phyloP scores from a whole-genome alignment of 2,113 vertebrate species.

The Cariama cristata region DNA sequence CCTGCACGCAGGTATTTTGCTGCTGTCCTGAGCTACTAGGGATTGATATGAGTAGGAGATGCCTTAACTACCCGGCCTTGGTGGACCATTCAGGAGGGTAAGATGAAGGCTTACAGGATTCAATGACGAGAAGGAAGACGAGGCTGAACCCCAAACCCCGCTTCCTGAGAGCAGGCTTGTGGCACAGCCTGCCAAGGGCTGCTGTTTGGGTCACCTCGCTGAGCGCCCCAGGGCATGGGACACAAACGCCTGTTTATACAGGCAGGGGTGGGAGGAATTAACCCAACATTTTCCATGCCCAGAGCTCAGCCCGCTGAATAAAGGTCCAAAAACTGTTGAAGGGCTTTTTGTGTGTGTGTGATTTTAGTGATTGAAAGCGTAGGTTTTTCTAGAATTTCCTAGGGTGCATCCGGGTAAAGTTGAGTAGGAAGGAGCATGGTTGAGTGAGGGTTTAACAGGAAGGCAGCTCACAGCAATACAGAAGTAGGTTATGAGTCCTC shows the following conservation, averaged over 20 bases:
- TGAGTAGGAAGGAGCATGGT: background rate
- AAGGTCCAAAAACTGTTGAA: background rate
- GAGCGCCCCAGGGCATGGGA: accelerated
- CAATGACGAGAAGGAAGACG: background rate
- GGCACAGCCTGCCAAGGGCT: background rate
- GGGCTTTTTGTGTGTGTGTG: background rate
- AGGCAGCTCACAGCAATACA: background rate
- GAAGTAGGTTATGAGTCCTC: constrained; percentile 13
- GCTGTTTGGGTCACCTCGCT: background rate
- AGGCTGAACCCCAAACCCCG: background rate
- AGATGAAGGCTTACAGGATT: background rate
- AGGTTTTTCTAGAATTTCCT: background rate
- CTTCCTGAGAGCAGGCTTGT: background rate
- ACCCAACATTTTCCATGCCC: background rate
- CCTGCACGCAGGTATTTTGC: background rate
- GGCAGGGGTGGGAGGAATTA: background rate
- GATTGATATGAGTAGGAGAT: background rate
- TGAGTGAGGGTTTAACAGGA: background rate
- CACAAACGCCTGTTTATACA: background rate
- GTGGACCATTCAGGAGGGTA: background rate
- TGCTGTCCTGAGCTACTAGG: background rate
- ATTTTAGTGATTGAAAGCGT: background rate
- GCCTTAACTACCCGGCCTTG: background rate
- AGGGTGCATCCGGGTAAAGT: background rate
- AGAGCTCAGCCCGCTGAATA: background rate